A percentile compares a stretch with the other conserved stretches of the same genome.
Conservation (phyloP, 2,888 invertebrate genomes). For the Leptogaster cylindrica region DNA sequence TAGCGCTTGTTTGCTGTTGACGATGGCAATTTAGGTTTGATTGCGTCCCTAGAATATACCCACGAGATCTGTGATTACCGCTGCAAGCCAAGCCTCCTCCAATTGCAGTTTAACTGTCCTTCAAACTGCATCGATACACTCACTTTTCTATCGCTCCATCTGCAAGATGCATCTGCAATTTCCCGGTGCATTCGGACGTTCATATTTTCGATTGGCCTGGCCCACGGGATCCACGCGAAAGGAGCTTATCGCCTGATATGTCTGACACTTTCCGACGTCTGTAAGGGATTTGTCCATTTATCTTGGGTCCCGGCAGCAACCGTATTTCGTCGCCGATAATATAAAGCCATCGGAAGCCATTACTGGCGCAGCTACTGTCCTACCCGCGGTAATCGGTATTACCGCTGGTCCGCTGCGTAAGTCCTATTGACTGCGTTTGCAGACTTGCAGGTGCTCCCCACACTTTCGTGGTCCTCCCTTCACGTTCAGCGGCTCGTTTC, state of each 20-base stretch:
- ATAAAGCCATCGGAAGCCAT: slow-evolving; percentile 31
- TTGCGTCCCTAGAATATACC: too few relatives aligned
- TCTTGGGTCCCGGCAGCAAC: slow-evolving; percentile 6
- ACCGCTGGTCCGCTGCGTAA: neutral
- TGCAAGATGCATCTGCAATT: too few relatives aligned
- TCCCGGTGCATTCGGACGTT: too few relatives aligned
- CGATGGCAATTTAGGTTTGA: too few relatives aligned
- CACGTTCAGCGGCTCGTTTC: slow-evolving; percentile 25
- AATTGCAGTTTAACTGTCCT: too few relatives aligned
- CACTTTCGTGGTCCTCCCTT: slow-evolving; percentile 11
- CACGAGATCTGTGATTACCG: too few relatives aligned
- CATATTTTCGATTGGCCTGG: neutral
- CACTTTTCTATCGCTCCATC: too few relatives aligned
- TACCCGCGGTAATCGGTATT: slow-evolving; percentile 17
- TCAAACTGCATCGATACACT: too few relatives aligned
- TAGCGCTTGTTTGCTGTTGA: too few relatives aligned
- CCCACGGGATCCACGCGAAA: neutral
- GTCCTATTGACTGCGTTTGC: neutral
- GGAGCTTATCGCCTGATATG: slow-evolving; percentile 15
- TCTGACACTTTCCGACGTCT: neutral
- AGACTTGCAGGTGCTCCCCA: slow-evolving; percentile 42
- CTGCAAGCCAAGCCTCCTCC: too few relatives aligned
- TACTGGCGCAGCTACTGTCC: slow-evolving; percentile 24
- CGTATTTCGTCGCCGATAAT: neutral
- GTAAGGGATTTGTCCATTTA: slow-evolving; percentile 14